Conservation (phyloP, 2,797 vertebrate species). For the Schizothorax lantsangensis region DNA sequence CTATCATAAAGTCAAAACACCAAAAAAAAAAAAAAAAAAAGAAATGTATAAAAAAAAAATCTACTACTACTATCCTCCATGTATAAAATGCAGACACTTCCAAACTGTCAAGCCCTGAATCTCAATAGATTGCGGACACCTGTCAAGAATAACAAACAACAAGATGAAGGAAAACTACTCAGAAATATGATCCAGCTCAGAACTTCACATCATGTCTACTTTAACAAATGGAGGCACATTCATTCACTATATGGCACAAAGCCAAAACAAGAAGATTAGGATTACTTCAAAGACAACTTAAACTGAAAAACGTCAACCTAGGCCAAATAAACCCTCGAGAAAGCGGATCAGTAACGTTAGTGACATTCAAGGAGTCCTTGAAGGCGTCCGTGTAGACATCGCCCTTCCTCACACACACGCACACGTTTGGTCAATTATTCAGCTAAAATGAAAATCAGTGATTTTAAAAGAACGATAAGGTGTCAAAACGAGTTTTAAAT, state of each 20-base stretch:
- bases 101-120: background rate
- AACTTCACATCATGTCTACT: background rate
- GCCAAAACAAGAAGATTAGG: background rate
- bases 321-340: background rate
- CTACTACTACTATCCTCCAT: background rate
- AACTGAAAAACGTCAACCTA: background rate
- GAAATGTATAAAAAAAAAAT: no score
- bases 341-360: background rate
- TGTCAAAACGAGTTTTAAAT: background rate
- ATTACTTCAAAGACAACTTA: background rate
- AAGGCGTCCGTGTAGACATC: constrained; percentile 14
- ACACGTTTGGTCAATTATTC: background rate
- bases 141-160: background rate
- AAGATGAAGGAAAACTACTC: background rate
- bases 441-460: fast-evolving
- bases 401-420: background rate
- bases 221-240: background rate
- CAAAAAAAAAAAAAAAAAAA: no score
- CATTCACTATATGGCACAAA: no score
- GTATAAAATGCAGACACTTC: background rate
- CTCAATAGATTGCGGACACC: background rate
- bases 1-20: no score
- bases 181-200: background rate
- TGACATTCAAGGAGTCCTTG: constrained; percentile 59
- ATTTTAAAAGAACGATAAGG: background rate